Percentiles rank a stretch among this genome's conserved stretches.
Conservation (phyloP, 1,140 invertebrate genomes). For the Lepidurus arcticus region DNA sequence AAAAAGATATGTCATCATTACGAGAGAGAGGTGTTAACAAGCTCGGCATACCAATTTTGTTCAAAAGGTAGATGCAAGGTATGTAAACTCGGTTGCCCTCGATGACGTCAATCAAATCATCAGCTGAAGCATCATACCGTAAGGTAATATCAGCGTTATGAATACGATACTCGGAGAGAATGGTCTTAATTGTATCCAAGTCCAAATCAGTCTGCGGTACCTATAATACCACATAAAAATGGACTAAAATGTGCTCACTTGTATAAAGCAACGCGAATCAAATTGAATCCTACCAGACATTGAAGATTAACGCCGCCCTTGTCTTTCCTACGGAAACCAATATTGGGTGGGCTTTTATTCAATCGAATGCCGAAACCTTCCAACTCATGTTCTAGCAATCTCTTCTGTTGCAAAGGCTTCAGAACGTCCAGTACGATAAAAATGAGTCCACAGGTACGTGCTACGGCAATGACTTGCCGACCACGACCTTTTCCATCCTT, state of each 20-base stretch:
- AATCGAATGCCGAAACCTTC: conserved; percentile 97
- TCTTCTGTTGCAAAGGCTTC: conserved; percentile 94
- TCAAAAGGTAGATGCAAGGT: conserved; percentile 96
- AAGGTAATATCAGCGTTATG: conserved; percentile 96
- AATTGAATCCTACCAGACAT: conserved; percentile 56
- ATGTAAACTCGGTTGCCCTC: conserved; percentile 98
- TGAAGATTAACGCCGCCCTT: conserved; percentile 96
- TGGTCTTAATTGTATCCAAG: conserved; percentile 88
- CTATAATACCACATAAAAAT: conserved; percentile 45
- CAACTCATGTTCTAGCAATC: conserved; percentile 93
- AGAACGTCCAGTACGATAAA: conserved; percentile 97
- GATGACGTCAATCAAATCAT: conserved; percentile 97
- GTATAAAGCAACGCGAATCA: conserved; percentile 10
- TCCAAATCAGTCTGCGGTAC: conserved; percentile 91
- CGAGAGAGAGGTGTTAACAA: conserved; percentile 6
- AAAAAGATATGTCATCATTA: conserved; percentile 40
- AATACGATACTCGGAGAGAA: conserved; percentile 95
- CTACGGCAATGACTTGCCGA: conserved; percentile 98
- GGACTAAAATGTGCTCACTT: conserved; percentile 3
- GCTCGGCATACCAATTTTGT: conserved; percentile 79
- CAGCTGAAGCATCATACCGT: conserved; percentile 89
- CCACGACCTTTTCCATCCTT: conserved; percentile 98
- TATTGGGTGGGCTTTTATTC: conserved; percentile 96
- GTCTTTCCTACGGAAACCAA: conserved; percentile 93
- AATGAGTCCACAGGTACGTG: conserved; percentile 94